phyloP scores from a whole-genome alignment of 2,113 vertebrate species.

The Percina caprodes region DNA sequence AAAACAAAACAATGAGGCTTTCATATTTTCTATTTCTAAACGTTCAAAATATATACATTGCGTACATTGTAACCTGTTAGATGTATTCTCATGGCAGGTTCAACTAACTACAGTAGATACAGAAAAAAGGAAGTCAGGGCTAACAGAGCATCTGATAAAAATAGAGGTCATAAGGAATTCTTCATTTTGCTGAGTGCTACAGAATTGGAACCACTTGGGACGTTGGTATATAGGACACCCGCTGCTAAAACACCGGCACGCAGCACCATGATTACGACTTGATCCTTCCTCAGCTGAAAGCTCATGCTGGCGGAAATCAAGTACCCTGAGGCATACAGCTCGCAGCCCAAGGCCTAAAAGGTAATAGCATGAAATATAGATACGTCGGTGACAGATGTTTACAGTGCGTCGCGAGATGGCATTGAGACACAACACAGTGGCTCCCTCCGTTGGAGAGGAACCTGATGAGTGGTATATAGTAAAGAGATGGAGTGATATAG shows the following conservation, averaged over 20 bases:
- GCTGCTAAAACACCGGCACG: constrained; percentile 77
- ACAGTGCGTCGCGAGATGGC: constrained; percentile 72
- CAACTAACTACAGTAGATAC: constrained; percentile 36
- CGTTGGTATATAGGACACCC: constrained; percentile 80
- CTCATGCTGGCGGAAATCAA: constrained; percentile 76
- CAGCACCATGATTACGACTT: constrained; percentile 78
- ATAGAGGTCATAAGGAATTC: constrained; percentile 81
- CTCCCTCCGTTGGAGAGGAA: constrained; percentile 74
- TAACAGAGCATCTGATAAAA: constrained; percentile 78
- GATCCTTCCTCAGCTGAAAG: constrained; percentile 77
- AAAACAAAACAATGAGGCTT: background rate
- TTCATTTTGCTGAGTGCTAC: constrained; percentile 81
- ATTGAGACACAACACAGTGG: constrained; percentile 77
- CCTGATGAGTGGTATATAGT: constrained; percentile 68
- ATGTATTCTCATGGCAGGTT: constrained; percentile 56
- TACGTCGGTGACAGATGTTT: constrained; percentile 79
- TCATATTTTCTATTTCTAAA: constrained; percentile 27
- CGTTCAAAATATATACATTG: constrained; percentile 13
- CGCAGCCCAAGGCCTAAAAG: constrained; percentile 81
- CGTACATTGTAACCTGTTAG: constrained; percentile 47
- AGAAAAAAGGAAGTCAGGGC: constrained; percentile 29
- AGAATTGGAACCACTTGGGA: constrained; percentile 81
- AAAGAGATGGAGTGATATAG: constrained; percentile 77
- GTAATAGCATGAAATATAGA: constrained; percentile 84
- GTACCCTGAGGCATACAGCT: constrained; percentile 81